phyloP scores from a whole-genome alignment of 1,140 invertebrate genomes.

The Scaptomyza graminum region DNA sequence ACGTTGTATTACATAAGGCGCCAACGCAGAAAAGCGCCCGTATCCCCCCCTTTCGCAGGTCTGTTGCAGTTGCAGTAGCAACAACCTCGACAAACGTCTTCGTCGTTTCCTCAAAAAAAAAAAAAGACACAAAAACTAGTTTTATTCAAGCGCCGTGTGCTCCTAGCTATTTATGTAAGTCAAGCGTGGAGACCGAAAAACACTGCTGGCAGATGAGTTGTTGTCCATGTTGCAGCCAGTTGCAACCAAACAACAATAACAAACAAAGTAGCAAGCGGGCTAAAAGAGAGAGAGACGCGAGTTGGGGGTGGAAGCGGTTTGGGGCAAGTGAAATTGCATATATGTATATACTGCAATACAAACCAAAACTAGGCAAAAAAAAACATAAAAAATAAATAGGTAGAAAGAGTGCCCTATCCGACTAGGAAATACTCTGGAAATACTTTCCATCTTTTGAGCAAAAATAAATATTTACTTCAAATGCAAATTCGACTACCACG shows the following conservation, averaged over 20 bases:
- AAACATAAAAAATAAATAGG: constrained; percentile 6
- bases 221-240: constrained; percentile 24
- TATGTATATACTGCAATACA: constrained; percentile 45
- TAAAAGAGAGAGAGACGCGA: not conserved
- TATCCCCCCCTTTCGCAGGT: not conserved
- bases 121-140: constrained; percentile 70
- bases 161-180: constrained; percentile 80
- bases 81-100: constrained; percentile 53
- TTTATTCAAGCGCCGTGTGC: constrained; percentile 46
- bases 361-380: constrained; percentile 54
- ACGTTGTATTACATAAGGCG: constrained; percentile 65
- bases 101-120: constrained; percentile 69
- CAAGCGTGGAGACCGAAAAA: constrained; percentile 55
- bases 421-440: not conserved
- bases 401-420: not conserved
- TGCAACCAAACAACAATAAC: constrained; percentile 25
- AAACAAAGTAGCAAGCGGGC: constrained; percentile 16
- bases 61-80: constrained; percentile 36
- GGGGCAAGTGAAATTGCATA: constrained; percentile 67
- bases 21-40: constrained; percentile 63
- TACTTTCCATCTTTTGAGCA: too few species aligned
- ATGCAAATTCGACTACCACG: too few species aligned
- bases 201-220: constrained; percentile 60
- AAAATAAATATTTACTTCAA: too few species aligned
- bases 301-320: constrained; percentile 11